phyloP scores from a whole-genome alignment of 2,797 vertebrate species.

The Microctenopoma steveboyesi region DNA sequence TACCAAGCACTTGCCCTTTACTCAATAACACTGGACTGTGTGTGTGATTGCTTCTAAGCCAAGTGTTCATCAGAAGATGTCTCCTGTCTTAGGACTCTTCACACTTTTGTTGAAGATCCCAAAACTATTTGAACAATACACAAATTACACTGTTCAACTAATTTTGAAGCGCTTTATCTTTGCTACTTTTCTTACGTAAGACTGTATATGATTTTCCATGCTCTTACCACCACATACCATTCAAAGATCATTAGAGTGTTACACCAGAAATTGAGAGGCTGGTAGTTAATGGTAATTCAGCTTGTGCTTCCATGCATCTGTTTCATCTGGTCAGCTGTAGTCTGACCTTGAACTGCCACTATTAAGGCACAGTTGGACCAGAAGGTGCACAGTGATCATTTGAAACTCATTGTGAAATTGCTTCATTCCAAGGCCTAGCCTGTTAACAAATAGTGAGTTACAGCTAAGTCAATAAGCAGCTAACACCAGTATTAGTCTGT shows the following conservation, averaged over 20 bases:
- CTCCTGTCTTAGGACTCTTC: neutral
- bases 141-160: neutral
- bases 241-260: neutral
- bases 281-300: conserved; percentile 1
- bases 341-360: too few relatives aligned
- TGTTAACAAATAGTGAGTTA: too few relatives aligned
- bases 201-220: conserved; percentile 4
- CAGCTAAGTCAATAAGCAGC: too few relatives aligned
- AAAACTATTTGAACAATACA: conserved; percentile 14
- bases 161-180: neutral
- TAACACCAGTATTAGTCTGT: too few relatives aligned
- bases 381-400: too few relatives aligned
- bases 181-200: conserved; percentile 6
- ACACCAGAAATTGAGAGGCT: neutral
- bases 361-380: too few relatives aligned
- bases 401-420: too few relatives aligned
- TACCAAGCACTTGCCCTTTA: conserved; percentile 22
- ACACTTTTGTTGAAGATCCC: conserved; percentile 23
- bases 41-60: conserved; percentile 11
- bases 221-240: neutral
- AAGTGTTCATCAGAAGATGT: neutral
- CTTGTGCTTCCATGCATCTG: too few relatives aligned
- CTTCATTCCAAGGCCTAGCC: too few relatives aligned
- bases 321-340: too few relatives aligned
- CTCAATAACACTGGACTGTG: conserved; percentile 18